Conservation (phyloP, 2,888 invertebrate genomes). For the Argyra leucocephala region DNA sequence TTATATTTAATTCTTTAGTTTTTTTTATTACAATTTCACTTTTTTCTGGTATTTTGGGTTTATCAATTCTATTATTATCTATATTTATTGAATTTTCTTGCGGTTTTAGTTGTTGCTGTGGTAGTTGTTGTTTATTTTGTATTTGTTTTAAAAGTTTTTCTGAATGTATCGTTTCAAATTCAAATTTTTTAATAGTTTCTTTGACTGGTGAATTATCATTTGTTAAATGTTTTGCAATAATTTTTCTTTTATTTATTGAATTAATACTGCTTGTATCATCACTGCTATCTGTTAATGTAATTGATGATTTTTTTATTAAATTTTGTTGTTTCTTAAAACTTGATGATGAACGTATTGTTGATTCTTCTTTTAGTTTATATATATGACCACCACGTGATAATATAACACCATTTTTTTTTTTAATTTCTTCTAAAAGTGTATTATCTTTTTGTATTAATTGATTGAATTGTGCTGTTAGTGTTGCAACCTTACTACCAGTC, state of each 20-base stretch:
- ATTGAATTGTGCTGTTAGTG: conserved; percentile 58
- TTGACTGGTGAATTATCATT: conserved; percentile 25
- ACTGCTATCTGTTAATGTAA: conserved; percentile 14
- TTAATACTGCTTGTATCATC: conserved; percentile 17
- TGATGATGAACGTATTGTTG: conserved; percentile 14
- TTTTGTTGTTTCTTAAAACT: conserved; percentile 15
- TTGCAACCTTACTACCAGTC: conserved; percentile 51
- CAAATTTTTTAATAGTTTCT: conserved; percentile 21
- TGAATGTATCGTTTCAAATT: conserved; percentile 13
- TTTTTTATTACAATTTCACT: conserved; percentile 35
- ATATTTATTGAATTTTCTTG: too few species aligned
- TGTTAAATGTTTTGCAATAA: conserved; percentile 31
- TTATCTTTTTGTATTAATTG: conserved; percentile 48
- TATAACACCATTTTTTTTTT: conserved; percentile 49
- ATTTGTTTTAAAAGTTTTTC: background rate
- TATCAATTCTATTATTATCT: conserved; percentile 36
- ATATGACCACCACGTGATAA: conserved; percentile 40
- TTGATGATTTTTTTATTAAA: conserved; percentile 17
- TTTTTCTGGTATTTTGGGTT: conserved; percentile 37
- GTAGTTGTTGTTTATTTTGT: conserved; percentile 24
- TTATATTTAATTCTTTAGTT: conserved; percentile 31
- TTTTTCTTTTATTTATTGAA: conserved; percentile 21
- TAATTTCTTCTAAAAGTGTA: conserved; percentile 47
- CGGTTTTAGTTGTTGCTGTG: too few species aligned
- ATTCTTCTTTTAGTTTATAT: conserved; percentile 40